Conservation (phyloP, 2,888 invertebrate species). For the Allolobophora icterica region DNA sequence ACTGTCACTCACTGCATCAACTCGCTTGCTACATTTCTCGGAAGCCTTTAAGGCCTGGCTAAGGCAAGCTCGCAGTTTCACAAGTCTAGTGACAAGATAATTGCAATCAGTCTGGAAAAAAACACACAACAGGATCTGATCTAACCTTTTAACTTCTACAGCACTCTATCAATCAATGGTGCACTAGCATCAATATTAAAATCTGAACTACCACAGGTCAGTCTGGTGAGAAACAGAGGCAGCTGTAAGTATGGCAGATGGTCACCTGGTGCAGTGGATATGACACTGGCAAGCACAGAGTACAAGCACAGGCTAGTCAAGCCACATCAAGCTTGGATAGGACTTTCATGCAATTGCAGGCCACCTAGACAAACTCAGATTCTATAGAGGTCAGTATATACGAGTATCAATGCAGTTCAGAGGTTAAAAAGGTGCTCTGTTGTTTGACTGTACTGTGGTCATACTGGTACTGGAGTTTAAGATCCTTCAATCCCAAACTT, state of each 20-base stretch:
- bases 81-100: conserved; percentile 24
- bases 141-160: neutral
- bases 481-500: no score
- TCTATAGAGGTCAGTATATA: no score
- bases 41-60: conserved; percentile 4
- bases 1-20: conserved; percentile 20
- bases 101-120: conserved; percentile 27
- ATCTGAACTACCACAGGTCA: neutral
- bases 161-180: neutral
- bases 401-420: no score
- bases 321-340: neutral
- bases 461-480: no score
- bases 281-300: neutral
- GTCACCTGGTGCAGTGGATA: neutral
- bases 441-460: no score
- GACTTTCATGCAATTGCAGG: neutral
- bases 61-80: conserved; percentile 12
- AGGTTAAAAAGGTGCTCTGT: no score
- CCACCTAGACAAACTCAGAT: neutral
- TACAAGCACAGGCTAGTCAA: neutral
- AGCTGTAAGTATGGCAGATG: neutral
- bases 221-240: neutral
- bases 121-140: neutral
- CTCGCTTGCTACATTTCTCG: conserved; percentile 1
- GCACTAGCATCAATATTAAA: neutral